Conservation (phyloP, 2,888 invertebrate species). For the Halictus ligatus region DNA sequence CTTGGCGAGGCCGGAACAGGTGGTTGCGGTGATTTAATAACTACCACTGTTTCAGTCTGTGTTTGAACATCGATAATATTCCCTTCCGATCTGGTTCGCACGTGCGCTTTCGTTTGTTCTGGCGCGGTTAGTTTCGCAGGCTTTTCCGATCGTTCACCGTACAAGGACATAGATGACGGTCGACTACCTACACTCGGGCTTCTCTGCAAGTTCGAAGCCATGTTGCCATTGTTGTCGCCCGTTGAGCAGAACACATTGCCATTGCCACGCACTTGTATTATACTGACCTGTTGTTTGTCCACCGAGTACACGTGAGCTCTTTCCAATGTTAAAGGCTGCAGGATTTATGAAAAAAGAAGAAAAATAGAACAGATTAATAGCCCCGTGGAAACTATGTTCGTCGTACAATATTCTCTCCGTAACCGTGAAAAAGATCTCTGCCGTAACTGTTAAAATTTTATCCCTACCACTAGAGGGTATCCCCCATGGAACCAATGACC, state of each 20-base stretch:
- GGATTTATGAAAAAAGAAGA: constrained; percentile 52
- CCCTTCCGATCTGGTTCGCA: constrained; percentile 86
- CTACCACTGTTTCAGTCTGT: constrained; percentile 78
- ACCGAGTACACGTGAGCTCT: constrained; percentile 90
- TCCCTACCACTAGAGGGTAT: no score
- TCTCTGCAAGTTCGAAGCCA: constrained; percentile 83
- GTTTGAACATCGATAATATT: constrained; percentile 86
- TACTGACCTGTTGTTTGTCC: constrained; percentile 91
- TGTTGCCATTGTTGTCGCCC: constrained; percentile 80
- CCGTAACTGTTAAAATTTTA: no score
- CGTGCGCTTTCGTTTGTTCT: constrained; percentile 78
- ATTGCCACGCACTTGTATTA: constrained; percentile 87
- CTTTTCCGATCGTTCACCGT: constrained; percentile 77
- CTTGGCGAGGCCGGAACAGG: constrained; percentile 80
- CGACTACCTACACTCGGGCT: constrained; percentile 83
- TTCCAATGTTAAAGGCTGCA: constrained; percentile 86
- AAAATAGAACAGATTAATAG: constrained; percentile 19
- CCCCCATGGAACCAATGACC: no score
- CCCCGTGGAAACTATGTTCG: background rate
- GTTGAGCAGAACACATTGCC: constrained; percentile 58
- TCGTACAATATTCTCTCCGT: background rate
- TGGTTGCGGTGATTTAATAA: constrained; percentile 77
- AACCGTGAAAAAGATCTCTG: background rate
- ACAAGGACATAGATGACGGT: constrained; percentile 81
- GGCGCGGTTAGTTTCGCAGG: constrained; percentile 77